Evolutionary conservation across 2,113 vertebrate genomes (phyloP).

Genomic region (Xenopus laevis): DNA sequence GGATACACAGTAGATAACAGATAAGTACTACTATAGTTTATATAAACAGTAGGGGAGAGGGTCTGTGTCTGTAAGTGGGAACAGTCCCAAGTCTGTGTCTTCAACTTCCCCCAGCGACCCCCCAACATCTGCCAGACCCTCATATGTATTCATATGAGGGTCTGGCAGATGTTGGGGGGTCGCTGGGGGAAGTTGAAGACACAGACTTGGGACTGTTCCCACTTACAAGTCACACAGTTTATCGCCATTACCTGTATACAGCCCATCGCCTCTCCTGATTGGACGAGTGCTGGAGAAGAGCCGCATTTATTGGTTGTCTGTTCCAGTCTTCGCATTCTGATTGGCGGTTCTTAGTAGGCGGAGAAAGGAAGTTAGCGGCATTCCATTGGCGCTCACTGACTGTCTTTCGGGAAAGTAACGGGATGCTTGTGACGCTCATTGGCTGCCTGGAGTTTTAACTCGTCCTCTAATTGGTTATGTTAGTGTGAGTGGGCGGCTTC

Average conservation of each 20-base stretch:
- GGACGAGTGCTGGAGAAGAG: not conserved
- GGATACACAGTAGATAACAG: too few relatives aligned
- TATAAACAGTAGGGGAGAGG: too few relatives aligned
- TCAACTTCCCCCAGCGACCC: too few relatives aligned
- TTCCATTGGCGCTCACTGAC: not conserved
- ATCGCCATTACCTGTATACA: not conserved
- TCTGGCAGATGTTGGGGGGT: too few relatives aligned
- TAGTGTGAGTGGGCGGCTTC: not conserved
- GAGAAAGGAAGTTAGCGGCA: too few relatives aligned
- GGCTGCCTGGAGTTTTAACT: not conserved
- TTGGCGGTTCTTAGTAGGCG: not conserved
- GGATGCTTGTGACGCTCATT: not conserved
- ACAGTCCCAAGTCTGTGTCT: conserved; percentile 8
- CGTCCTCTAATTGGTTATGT: not conserved
- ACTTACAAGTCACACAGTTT: not conserved
- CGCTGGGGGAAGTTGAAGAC: not conserved
- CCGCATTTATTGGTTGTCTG: not conserved
- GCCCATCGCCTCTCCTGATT: not conserved
- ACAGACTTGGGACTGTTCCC: conserved; percentile 12
- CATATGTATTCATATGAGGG: too few relatives aligned
- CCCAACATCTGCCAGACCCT: too few relatives aligned
- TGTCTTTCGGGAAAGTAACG: too few relatives aligned
- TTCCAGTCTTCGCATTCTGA: not conserved
- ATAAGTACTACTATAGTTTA: too few relatives aligned
- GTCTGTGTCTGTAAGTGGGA: not conserved